Evolutionary conservation across 2,888 invertebrate genomes (phyloP), one percentile per base, ranked within the genome.

Genomic region (Synanthedon formicaeformis): DNA sequence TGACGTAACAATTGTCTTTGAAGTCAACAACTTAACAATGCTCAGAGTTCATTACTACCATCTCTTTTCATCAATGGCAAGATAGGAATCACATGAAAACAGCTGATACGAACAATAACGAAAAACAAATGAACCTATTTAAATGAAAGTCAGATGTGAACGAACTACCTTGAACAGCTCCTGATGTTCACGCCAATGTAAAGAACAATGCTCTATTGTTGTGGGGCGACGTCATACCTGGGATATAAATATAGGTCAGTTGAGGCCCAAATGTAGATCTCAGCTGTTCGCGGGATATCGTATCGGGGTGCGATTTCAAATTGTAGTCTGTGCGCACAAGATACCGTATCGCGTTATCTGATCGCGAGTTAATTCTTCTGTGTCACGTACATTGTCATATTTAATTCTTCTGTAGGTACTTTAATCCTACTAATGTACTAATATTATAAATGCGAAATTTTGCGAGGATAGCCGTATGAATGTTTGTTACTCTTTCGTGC

Each of bases 161-260:
- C 78, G 86, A 87, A 84, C 81, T 67, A 73, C 82, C 83, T 83
- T 83, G 83, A 77, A 78, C 81, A 72, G 77, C 80, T 78, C 82
- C 82, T 81, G 80, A 76, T 76, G 76, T 71, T 75, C 73, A 74
- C 75, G 83, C 83, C 78, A 85, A 85, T 81, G 79, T 83, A 82
- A 82, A 81, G 83, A 85, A 87, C 86, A 87, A 87, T 87, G 75
- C 81, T 78, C 82, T 83, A 86, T 86, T 86, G 87, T 86, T 80
- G 78, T 77, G 71, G 72, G 64, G 63, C 70, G 70, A 84, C 87
- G 87, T 87, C 86, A 86, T 78, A 78, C 72, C 65, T 69, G 75
- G 77, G 78, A 87, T 87, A 87, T 87, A 77, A 79, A 87, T 87
- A 87, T 87, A 77, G 86, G 86, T 86, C 86, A 81, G 73, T 61